Percentiles rank a stretch among this genome's conserved stretches.
These are phyloP conservation scores for Heteromurus nitidus DNA, from an alignment of 2,888 invertebrate species.

Conservation along the genomic window DNA sequence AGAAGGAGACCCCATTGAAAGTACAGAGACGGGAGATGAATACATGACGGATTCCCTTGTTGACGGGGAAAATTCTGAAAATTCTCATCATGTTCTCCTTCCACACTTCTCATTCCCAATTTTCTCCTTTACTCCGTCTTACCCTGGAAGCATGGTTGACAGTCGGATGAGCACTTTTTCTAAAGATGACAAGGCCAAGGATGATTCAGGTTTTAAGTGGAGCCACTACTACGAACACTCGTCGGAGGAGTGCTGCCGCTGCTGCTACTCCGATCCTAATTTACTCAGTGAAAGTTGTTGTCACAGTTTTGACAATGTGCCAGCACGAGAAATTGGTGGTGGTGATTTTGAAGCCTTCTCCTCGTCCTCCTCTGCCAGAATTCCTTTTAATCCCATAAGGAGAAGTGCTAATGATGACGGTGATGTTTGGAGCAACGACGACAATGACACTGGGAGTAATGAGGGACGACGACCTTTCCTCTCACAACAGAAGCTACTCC, in stretches of 20 bases:
- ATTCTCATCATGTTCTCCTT: background rate
- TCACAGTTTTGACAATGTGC: slow-evolving; percentile 32
- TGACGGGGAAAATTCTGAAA: background rate
- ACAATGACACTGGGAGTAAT: slow-evolving; percentile 17
- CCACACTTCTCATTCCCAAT: background rate
- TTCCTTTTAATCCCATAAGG: slow-evolving; percentile 1
- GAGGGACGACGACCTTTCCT: background rate
- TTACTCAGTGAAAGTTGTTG: slow-evolving; percentile 3
- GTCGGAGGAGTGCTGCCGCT: background rate
- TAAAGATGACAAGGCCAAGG: background rate
- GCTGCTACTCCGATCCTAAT: background rate
- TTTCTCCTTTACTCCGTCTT: too few species aligned
- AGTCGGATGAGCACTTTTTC: background rate
- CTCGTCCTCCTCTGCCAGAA: background rate
- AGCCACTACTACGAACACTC: too few species aligned
- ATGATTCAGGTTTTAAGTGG: background rate
- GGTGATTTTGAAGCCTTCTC: background rate
- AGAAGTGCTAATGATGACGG: slow-evolving; percentile 28
- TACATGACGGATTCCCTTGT: slow-evolving; percentile 37
- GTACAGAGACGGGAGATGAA: slow-evolving; percentile 14
- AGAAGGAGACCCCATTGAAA: background rate
- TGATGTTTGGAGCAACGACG: background rate
- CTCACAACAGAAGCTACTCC: background rate
- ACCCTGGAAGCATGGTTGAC: background rate
- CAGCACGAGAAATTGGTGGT: slow-evolving; percentile 22